phyloP scores from a whole-genome alignment of 2,113 vertebrate genomes.

The Oryctolagus cuniculus region DNA sequence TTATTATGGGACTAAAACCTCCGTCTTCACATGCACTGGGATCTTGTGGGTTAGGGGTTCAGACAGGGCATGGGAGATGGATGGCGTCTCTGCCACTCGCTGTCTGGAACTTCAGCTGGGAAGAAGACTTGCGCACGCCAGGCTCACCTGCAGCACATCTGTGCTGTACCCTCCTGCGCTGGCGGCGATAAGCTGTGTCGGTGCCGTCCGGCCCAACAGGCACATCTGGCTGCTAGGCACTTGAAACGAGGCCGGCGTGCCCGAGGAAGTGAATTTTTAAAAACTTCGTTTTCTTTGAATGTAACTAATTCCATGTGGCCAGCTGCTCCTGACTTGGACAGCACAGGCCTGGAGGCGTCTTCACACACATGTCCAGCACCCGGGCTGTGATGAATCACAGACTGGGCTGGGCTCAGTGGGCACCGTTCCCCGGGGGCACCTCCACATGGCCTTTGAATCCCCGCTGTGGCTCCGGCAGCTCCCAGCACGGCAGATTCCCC shows the following conservation, averaged over 20 bases:
- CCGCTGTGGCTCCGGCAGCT: background rate
- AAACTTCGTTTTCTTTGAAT: conserved; percentile 26
- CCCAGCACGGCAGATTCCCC: background rate
- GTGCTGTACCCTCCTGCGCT: background rate
- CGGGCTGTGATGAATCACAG: background rate
- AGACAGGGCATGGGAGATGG: background rate
- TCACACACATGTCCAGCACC: background rate
- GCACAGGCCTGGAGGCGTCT: background rate
- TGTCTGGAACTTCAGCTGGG: background rate
- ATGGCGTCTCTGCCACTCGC: background rate
- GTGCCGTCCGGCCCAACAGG: background rate
- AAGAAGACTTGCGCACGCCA: background rate
- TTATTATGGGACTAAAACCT: background rate
- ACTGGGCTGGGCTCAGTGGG: background rate
- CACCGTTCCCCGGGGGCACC: too few species aligned
- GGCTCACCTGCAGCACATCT: conserved; percentile 2
- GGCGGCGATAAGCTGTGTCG: background rate
- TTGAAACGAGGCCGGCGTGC: background rate
- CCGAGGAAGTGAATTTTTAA: background rate
- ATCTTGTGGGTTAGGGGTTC: background rate
- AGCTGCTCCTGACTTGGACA: background rate
- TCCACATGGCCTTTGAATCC: background rate
- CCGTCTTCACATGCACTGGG: background rate
- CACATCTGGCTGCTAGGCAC: background rate
- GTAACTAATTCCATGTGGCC: background rate